Percentiles rank a stretch among this genome's conserved stretches.
These are phyloP conservation scores for Ennomos erosarius DNA, from an alignment of 2,888 invertebrate genomes.

Conservation along the genomic window DNA sequence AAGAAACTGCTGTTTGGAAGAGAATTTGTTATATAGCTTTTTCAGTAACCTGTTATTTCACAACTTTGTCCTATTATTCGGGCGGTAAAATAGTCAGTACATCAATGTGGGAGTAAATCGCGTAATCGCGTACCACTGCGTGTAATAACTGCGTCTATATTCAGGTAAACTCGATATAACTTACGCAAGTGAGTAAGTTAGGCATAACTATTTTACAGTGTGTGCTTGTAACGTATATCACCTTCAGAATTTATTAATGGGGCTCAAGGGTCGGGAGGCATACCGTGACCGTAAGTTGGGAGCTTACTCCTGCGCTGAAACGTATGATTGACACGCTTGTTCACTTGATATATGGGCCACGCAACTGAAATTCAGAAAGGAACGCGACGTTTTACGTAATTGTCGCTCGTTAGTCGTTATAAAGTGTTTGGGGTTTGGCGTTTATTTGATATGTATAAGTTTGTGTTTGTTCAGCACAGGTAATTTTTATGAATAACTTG, in stretches of 20 bases:
- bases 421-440: constrained; percentile 1
- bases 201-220: constrained; percentile 32
- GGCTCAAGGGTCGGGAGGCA: constrained; percentile 17
- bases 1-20: constrained; percentile 10
- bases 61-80: constrained; percentile 27
- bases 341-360: constrained; percentile 45
- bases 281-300: constrained; percentile 34
- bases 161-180: constrained; percentile 12
- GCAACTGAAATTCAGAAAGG: constrained; percentile 32
- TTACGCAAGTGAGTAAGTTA: constrained; percentile 22
- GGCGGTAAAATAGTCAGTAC: constrained; percentile 32
- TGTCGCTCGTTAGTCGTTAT: constrained; percentile 10
- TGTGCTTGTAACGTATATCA: constrained; percentile 26
- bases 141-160: constrained; percentile 6
- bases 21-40: constrained; percentile 13
- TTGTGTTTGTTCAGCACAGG: too few species aligned
- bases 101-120: background rate
- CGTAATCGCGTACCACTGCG: constrained; percentile 1
- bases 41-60: constrained; percentile 18
- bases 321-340: constrained; percentile 54
- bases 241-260: constrained; percentile 36
- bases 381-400: constrained; percentile 21
- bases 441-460: constrained; percentile 1
- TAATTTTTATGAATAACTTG: too few species aligned
- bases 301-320: constrained; percentile 43